Evolutionary conservation across 2,113 vertebrate species (phyloP).

Genomic region (Dryoscopus gambensis): DNA sequence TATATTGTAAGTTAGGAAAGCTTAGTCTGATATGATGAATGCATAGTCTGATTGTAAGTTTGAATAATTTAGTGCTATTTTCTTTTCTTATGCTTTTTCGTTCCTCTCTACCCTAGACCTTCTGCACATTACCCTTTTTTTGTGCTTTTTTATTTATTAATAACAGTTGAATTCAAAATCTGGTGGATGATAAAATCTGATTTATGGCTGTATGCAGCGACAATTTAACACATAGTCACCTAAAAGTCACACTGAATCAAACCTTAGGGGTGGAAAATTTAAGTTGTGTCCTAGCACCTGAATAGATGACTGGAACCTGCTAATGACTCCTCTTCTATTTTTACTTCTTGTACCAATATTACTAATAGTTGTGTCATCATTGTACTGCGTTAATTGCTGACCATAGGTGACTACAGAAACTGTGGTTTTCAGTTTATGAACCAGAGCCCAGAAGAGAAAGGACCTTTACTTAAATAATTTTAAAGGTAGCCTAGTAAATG

Average conservation of each 20-base stretch:
- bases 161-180: neutral
- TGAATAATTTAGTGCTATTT: neutral
- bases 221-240: neutral
- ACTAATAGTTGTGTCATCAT: neutral
- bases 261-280: neutral
- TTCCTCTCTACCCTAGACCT: neutral
- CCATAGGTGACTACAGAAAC: neutral
- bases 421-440: neutral
- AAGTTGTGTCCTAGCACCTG: neutral
- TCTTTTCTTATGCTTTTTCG: neutral
- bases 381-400: neutral
- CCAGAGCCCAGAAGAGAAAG: neutral
- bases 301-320: neutral
- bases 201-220: neutral
- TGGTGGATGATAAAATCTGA: neutral
- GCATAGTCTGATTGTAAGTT: neutral
- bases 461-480: neutral
- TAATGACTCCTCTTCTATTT: neutral
- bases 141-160: neutral
- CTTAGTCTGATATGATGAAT: neutral
- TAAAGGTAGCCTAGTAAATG: neutral
- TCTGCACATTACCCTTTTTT: neutral
- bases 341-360: neutral
- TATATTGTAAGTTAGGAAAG: neutral
- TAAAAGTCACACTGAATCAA: neutral